phyloP scores from a whole-genome alignment of 92 coral and sea anemone genomes.

The Pocillopora meandrina region DNA sequence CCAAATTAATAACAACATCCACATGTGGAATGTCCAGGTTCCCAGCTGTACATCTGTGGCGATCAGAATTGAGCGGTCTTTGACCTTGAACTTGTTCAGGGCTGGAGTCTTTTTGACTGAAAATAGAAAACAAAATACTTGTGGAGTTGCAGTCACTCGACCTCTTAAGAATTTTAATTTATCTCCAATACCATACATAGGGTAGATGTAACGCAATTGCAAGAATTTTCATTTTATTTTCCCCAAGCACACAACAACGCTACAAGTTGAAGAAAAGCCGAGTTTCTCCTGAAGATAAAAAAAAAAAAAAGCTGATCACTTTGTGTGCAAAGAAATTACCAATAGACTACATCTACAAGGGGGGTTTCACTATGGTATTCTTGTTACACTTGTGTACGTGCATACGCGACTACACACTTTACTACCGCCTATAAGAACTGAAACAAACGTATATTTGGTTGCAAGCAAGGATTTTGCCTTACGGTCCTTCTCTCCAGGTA shows the following conservation, averaged over 20 bases:
- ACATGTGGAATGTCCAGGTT: conserved; percentile 98
- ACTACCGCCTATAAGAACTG: too few relatives aligned
- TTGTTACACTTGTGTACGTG: too few relatives aligned
- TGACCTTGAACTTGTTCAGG: conserved; percentile 91
- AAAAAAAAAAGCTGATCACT: too few relatives aligned
- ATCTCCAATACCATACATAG: too few relatives aligned
- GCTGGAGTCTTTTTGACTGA: conserved; percentile 92
- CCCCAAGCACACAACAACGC: neutral
- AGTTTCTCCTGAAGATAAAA: conserved; percentile 12
- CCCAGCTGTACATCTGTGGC: conserved; percentile 99
- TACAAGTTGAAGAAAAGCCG: conserved; percentile 20
- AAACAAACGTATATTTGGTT: too few relatives aligned
- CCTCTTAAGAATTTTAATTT: too few relatives aligned
- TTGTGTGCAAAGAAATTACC: too few relatives aligned
- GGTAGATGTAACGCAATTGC: neutral
- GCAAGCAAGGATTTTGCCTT: too few relatives aligned
- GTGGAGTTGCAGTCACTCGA: too few relatives aligned
- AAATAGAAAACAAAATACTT: conserved; percentile 6
- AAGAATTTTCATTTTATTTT: neutral
- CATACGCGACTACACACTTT: too few relatives aligned
- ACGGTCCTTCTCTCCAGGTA: too few relatives aligned
- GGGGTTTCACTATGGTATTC: too few relatives aligned
- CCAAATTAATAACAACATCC: conserved; percentile 94
- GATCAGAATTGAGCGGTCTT: conserved; percentile 86
- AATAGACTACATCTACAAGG: neutral